Base-by-base conservation (phyloP, 1,140 invertebrate genomes). In the Phthorimaea operculella region DNA sequence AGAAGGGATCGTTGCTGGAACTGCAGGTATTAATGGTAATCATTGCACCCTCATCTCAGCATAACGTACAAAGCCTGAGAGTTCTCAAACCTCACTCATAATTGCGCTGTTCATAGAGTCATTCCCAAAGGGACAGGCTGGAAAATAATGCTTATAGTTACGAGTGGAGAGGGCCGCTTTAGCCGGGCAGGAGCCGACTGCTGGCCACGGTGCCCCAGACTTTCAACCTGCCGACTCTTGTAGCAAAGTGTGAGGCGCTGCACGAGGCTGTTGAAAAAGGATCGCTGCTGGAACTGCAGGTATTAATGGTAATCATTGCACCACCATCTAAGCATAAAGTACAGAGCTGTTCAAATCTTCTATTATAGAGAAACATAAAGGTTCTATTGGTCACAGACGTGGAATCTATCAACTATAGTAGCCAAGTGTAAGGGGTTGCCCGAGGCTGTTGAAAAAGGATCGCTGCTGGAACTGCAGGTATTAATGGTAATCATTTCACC, bases 121-220 rank as follows among this genome's bases (percentile, higher is more conserved):
- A n/a, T n/a, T n/a, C n/a, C n/a, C n/a, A n/a, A n/a, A n/a, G n/a
- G n/a, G n/a, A n/a, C n/a, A n/a, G n/a, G n/a, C n/a, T n/a, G n/a
- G n/a, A 88, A n/a, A n/a, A n/a, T n/a, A n/a, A n/a, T n/a, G n/a
- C n/a, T n/a, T n/a, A n/a, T n/a, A n/a, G n/a, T n/a, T n/a, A n/a
- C 42, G 93, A 91, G 68, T 96, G 57, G 92, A 94, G 84, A 88
- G 93, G 67, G 84, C 92, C 0, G 90, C 95, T 1, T 76, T 94
- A 9, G 92, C 93, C 59, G 94, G 94, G 1, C 92, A 93, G 79
- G 93, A 93, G 88, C 34, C 88, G 91, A 60, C 77, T 94, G 16
- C 71, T 94, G 44, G 90, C 92, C 73, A 83, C 88, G 0, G 89
- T 93, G 72, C 87, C 90, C 5, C 87, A 90, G 57, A 88, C 91